Evolutionary conservation across 2,888 invertebrate genomes (phyloP).

Genomic region (Entomobrya multifasciata): DNA sequence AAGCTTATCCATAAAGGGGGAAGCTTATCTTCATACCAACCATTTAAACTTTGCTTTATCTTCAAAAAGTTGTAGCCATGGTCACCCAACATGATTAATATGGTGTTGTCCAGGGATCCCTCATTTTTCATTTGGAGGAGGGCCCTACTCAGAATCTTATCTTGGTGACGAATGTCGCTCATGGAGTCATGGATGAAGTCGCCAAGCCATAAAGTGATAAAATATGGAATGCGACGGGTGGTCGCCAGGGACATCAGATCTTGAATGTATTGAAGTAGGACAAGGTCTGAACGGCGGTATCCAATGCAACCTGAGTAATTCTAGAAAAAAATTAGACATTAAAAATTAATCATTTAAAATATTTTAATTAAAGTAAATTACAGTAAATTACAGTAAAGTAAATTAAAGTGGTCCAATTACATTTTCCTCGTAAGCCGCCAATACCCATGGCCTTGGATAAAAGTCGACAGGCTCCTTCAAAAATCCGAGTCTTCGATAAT

Average conservation of each 20-base stretch:
- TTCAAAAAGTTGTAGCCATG: slow-evolving; percentile 84
- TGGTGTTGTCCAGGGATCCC: not conserved
- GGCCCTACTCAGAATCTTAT: not conserved
- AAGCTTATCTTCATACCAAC: slow-evolving; percentile 83
- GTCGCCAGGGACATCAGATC: not conserved
- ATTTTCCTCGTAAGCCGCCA: slow-evolving; percentile 82
- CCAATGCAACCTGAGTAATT: slow-evolving; percentile 3
- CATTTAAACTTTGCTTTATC: slow-evolving; percentile 85
- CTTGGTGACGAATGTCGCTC: not conserved
- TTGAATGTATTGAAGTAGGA: slow-evolving; percentile 53
- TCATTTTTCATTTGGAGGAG: not conserved
- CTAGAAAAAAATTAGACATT: no score
- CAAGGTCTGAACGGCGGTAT: slow-evolving; percentile 16
- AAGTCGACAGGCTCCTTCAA: slow-evolving; percentile 89
- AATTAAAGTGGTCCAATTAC: no score
- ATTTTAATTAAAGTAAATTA: no score
- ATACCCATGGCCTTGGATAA: slow-evolving; percentile 88
- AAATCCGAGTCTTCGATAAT: slow-evolving; percentile 88
- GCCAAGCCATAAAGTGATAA: not conserved
- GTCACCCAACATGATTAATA: not conserved
- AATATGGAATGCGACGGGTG: not conserved
- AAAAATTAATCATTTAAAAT: no score
- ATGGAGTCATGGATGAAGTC: not conserved
- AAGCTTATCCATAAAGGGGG: slow-evolving; percentile 74
- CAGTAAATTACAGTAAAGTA: no score